Percentiles rank a stretch among this genome's conserved stretches.
Conservation (phyloP, 2,888 invertebrate species). For the Apamea anceps region DNA sequence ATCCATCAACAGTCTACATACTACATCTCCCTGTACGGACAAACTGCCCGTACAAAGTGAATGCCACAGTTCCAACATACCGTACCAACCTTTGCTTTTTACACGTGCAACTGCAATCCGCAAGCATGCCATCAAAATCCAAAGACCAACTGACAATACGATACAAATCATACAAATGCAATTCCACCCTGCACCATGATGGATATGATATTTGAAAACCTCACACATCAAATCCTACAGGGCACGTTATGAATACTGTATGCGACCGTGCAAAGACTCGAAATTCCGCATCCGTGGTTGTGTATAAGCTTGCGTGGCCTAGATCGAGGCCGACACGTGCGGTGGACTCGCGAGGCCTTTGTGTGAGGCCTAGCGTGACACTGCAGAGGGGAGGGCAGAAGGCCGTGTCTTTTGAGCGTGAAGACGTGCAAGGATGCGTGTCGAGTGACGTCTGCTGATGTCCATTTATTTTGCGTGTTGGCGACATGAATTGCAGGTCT, state of each 20-base stretch:
- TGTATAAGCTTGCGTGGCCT: conserved; percentile 60
- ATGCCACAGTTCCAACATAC: neutral
- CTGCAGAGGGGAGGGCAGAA: conserved; percentile 22
- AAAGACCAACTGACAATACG: neutral
- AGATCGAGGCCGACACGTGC: conserved; percentile 55
- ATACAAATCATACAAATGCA: conserved; percentile 31
- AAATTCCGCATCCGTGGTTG: conserved; percentile 48
- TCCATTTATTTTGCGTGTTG: neutral
- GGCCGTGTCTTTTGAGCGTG: neutral
- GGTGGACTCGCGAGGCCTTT: conserved; percentile 54
- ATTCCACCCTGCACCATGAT: neutral
- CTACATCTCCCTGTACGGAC: too few species aligned
- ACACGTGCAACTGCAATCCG: neutral
- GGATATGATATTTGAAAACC: conserved; percentile 44
- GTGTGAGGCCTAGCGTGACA: conserved; percentile 44
- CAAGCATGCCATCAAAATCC: neutral
- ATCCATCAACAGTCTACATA: too few species aligned
- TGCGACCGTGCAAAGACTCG: conserved; percentile 40
- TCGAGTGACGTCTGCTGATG: neutral
- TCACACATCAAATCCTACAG: conserved; percentile 54
- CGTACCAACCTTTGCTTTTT: neutral
- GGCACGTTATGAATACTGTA: conserved; percentile 51
- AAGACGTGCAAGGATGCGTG: neutral
- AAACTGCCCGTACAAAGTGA: too few species aligned
- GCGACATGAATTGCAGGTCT: neutral